phyloP scores from a whole-genome alignment of 2,113 vertebrate species.

The Heterochromis multidens region DNA sequence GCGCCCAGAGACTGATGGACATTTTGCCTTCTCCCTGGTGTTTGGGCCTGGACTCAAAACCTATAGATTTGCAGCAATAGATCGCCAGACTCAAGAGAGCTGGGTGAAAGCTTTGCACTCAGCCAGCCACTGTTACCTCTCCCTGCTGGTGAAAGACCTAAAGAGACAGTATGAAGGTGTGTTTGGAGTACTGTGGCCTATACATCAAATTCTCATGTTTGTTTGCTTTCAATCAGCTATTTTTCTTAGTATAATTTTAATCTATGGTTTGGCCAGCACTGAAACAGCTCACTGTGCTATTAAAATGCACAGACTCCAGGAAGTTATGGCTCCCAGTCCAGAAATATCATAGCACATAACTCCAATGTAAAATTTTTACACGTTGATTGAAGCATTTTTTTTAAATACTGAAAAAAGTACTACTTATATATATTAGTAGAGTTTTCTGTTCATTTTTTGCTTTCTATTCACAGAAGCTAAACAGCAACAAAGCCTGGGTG shows the following conservation, averaged over 20 bases:
- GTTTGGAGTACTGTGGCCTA: background rate
- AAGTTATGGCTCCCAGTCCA: background rate
- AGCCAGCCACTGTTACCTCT: conserved; percentile 73
- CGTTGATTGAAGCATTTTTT: background rate
- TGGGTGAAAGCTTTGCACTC: conserved; percentile 75
- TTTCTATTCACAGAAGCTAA: conserved; percentile 62
- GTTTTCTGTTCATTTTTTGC: background rate
- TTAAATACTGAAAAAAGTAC: background rate
- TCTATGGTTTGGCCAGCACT: background rate
- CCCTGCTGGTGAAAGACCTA: conserved; percentile 70
- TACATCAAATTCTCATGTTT: background rate
- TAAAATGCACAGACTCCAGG: background rate
- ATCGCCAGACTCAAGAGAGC: conserved; percentile 60
- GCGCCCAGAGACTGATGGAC: conserved; percentile 48
- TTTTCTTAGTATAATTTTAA: background rate
- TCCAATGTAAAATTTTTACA: background rate
- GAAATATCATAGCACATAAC: background rate
- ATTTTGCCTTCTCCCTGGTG: conserved; percentile 71
- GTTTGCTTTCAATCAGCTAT: background rate
- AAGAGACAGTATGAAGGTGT: conserved; percentile 69
- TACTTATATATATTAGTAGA: background rate
- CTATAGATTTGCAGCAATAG: conserved; percentile 76
- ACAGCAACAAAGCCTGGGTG: conserved; percentile 28
- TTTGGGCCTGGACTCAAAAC: conserved; percentile 58
- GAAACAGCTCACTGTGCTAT: background rate